A percentile compares a stretch with the other conserved stretches of the same genome.
phyloP scores from a whole-genome alignment of 2,113 vertebrate genomes.

The Pantherophis guttatus region DNA sequence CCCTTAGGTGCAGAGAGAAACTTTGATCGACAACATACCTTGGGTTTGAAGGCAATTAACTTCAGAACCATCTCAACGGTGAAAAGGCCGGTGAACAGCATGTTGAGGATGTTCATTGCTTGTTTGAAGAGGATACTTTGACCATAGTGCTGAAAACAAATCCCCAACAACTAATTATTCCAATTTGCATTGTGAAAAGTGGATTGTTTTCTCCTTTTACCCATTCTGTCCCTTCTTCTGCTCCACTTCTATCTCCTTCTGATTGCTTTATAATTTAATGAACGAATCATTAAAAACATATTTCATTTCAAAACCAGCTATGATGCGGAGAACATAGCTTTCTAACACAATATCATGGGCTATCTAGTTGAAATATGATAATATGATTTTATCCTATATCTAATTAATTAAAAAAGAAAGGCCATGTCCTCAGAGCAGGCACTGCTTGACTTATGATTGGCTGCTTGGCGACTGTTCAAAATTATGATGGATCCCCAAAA shows the following conservation, averaged over 20 bases:
- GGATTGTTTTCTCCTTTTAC: background rate
- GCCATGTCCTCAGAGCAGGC: background rate
- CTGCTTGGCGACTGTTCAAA: background rate
- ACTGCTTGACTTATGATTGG: background rate
- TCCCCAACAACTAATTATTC: background rate
- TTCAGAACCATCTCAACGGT: slow-evolving; percentile 99
- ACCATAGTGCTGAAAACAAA: slow-evolving; percentile 86
- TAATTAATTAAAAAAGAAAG: background rate
- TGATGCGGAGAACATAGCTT: background rate
- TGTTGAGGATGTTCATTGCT: slow-evolving; percentile 99
- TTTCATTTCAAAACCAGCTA: background rate
- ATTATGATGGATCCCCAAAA: background rate
- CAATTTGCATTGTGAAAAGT: background rate
- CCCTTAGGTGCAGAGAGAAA: slow-evolving; percentile 20
- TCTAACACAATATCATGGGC: background rate
- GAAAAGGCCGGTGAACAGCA: slow-evolving; percentile 99
- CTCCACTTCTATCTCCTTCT: background rate
- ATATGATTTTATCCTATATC: background rate
- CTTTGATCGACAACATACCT: slow-evolving; percentile 75
- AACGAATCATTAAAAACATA: background rate
- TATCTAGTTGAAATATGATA: background rate
- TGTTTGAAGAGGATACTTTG: slow-evolving; percentile 92
- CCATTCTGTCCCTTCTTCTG: rapidly evolving
- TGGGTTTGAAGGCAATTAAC: slow-evolving; percentile 98
- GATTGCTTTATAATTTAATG: background rate